A percentile compares a stretch with the other conserved stretches of the same genome.
Evolutionary conservation across 2,113 vertebrate species (phyloP).

Genomic region (Hystrix cristata): DNA sequence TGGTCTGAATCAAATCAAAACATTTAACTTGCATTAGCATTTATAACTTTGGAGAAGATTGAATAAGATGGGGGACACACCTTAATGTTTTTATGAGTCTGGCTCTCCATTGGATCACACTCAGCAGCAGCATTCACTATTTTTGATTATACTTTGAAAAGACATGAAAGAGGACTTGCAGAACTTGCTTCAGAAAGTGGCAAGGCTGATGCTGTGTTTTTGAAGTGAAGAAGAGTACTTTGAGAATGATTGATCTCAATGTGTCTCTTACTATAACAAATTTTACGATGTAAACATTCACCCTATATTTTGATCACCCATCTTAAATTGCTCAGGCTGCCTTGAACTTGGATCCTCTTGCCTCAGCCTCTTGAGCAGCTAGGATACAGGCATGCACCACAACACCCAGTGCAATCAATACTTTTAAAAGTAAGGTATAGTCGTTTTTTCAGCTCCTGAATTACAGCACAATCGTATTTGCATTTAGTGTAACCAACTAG

Average conservation of each 20-base stretch:
- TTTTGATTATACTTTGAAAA: background rate
- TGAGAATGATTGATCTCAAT: background rate
- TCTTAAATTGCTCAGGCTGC: background rate
- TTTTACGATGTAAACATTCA: background rate
- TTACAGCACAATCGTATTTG: conserved; percentile 18
- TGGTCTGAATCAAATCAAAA: background rate
- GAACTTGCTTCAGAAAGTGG: background rate
- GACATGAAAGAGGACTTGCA: background rate
- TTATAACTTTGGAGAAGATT: background rate
- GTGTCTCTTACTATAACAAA: background rate
- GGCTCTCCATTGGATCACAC: background rate
- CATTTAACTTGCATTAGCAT: background rate
- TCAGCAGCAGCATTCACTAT: background rate
- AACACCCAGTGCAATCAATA: background rate
- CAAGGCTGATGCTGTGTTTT: background rate
- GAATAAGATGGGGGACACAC: background rate
- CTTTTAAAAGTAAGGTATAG: background rate
- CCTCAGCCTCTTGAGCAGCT: background rate
- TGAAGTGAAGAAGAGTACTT: background rate
- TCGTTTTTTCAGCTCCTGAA: background rate
- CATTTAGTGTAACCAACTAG: background rate
- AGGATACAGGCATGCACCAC: background rate
- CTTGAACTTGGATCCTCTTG: background rate
- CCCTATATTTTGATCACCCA: background rate
- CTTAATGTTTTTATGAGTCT: background rate